These are phyloP conservation scores for Argopecten irradians DNA, from an alignment of 1,140 invertebrate genomes.

Conservation along the genomic window DNA sequence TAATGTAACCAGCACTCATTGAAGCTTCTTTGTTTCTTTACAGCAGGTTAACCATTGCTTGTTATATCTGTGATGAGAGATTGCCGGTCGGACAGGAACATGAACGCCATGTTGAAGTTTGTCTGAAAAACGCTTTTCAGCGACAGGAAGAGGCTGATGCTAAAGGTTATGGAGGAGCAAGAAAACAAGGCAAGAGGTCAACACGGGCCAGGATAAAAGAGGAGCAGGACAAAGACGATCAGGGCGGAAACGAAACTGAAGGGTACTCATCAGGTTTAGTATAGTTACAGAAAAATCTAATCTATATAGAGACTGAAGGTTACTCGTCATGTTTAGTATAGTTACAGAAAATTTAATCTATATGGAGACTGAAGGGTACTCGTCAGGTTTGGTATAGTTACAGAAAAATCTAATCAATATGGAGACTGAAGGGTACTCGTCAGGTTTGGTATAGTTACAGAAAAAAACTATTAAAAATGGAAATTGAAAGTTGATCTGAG, in stretches of 20 bases:
- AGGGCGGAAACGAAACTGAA: neutral
- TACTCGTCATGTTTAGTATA: neutral
- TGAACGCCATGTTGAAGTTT: slow-evolving; percentile 36
- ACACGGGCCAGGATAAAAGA: slow-evolving; percentile 7
- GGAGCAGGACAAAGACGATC: neutral
- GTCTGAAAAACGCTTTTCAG: slow-evolving; percentile 16
- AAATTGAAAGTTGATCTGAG: too few relatives aligned
- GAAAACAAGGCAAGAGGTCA: neutral
- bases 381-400: too few relatives aligned
- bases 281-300: too few relatives aligned
- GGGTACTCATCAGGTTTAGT: slow-evolving; percentile 44
- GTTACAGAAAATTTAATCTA: too few relatives aligned
- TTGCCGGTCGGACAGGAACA: neutral
- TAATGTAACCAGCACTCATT: too few relatives aligned
- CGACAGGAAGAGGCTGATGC: slow-evolving; percentile 30
- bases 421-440: too few relatives aligned
- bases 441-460: too few relatives aligned
- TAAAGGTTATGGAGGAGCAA: neutral
- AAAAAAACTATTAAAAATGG: too few relatives aligned
- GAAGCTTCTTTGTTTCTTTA: neutral
- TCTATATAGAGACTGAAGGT: too few relatives aligned
- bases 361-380: too few relatives aligned
- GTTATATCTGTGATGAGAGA: slow-evolving; percentile 37
- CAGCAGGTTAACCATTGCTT: neutral
- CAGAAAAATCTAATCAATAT: too few relatives aligned